Evolutionary conservation across 2,888 invertebrate species (phyloP).

Genomic region (Melanostoma scalare): DNA sequence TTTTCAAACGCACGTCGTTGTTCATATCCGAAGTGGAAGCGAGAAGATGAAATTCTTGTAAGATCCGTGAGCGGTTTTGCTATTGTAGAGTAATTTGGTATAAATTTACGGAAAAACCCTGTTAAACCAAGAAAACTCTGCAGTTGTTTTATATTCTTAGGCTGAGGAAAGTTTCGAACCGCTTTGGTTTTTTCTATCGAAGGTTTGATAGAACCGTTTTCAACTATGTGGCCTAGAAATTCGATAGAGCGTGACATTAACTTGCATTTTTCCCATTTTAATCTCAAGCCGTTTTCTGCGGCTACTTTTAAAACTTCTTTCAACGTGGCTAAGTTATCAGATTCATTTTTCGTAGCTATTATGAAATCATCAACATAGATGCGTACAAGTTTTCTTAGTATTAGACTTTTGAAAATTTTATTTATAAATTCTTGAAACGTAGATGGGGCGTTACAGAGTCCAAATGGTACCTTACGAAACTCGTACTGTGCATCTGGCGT

Average conservation of each 20-base stretch:
- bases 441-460: too few species aligned
- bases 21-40: constrained; percentile 68
- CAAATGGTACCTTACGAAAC: neutral
- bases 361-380: constrained; percentile 2
- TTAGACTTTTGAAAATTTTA: too few species aligned
- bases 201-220: neutral
- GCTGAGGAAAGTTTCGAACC: neutral
- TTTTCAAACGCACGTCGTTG: constrained; percentile 73
- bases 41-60: too few species aligned
- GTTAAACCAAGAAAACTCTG: constrained; percentile 3
- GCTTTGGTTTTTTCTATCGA: constrained; percentile 1
- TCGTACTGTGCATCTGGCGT: neutral
- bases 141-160: neutral
- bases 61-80: too few species aligned
- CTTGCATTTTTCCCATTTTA: constrained; percentile 2
- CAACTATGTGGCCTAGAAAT: constrained; percentile 1
- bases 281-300: neutral
- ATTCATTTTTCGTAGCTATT: neutral
- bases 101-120: neutral
- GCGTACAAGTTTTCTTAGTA: neutral
- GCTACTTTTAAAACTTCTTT: neutral
- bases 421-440: too few species aligned
- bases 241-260: neutral
- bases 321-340: neutral
- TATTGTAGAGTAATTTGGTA: too few species aligned